Conservation (phyloP, 1,140 invertebrate species). For the Apis florea region DNA sequence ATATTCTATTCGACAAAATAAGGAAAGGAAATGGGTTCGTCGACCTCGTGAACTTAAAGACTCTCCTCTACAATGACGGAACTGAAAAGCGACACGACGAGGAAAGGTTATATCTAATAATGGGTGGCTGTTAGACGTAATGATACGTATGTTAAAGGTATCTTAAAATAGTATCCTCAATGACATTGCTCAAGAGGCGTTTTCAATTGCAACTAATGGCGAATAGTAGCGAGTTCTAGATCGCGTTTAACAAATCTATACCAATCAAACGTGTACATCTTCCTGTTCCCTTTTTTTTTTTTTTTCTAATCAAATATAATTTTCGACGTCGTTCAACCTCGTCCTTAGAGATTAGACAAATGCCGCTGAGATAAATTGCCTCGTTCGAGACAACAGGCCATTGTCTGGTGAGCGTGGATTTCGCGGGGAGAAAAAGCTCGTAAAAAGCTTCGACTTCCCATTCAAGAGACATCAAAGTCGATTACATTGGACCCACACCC, state of each 20-base stretch:
- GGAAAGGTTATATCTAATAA: slow-evolving; percentile 2
- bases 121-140: slow-evolving; percentile 3
- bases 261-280: not conserved
- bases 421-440: too few relatives aligned
- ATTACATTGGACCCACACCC: not conserved
- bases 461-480: not conserved
- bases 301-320: too few relatives aligned
- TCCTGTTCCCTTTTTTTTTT: too few relatives aligned
- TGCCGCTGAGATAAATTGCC: not conserved
- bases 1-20: too few relatives aligned
- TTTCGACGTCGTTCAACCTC: too few relatives aligned
- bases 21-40: not conserved
- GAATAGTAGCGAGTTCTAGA: not conserved
- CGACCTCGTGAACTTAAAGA: not conserved
- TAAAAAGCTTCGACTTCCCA: too few relatives aligned
- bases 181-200: slow-evolving; percentile 8
- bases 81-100: not conserved
- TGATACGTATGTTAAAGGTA: slow-evolving; percentile 7
- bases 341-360: not conserved
- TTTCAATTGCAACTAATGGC: slow-evolving; percentile 12
- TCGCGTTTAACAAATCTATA: slow-evolving; percentile 3
- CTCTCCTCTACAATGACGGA: not conserved
- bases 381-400: not conserved
- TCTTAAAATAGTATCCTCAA: slow-evolving; percentile 19
- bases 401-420: not conserved